Percentiles rank a stretch among this genome's conserved stretches.
These are phyloP conservation scores for Peromyscus attwateri DNA, from an alignment of 2,797 vertebrate species.

Conservation along the genomic window DNA sequence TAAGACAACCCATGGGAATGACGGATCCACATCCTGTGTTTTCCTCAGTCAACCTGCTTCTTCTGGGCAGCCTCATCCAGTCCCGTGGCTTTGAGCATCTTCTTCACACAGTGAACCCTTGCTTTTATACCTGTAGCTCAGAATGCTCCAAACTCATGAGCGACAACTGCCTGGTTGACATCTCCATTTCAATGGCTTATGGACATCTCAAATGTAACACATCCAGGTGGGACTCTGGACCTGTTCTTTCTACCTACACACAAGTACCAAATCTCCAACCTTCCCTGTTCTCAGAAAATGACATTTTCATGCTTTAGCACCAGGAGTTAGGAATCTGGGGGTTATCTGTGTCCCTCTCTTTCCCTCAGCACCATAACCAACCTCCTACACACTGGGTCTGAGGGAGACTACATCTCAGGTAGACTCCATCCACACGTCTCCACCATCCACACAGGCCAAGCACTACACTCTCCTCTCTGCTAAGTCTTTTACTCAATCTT, in stretches of 20 bases:
- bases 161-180: neutral
- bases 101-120: neutral
- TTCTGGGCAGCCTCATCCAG: neutral
- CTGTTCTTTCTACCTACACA: neutral
- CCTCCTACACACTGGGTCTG: neutral
- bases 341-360: neutral
- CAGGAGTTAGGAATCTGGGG: neutral
- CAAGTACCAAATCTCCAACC: neutral
- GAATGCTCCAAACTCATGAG: conserved; percentile 25
- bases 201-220: conserved; percentile 29
- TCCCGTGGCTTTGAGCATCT: neutral
- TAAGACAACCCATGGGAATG: neutral
- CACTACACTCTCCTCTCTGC: neutral
- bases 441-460: neutral
- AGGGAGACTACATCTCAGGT: neutral
- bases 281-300: neutral
- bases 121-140: conserved; percentile 34
- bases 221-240: conserved; percentile 22
- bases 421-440: neutral
- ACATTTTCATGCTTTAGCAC: neutral
- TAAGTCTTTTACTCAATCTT: neutral
- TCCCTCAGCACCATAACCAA: neutral
- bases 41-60: neutral
- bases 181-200: neutral
- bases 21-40: neutral